Evolutionary conservation across 2,797 vertebrate genomes (phyloP).

Genomic region (Carcharodon carcharias): DNA sequence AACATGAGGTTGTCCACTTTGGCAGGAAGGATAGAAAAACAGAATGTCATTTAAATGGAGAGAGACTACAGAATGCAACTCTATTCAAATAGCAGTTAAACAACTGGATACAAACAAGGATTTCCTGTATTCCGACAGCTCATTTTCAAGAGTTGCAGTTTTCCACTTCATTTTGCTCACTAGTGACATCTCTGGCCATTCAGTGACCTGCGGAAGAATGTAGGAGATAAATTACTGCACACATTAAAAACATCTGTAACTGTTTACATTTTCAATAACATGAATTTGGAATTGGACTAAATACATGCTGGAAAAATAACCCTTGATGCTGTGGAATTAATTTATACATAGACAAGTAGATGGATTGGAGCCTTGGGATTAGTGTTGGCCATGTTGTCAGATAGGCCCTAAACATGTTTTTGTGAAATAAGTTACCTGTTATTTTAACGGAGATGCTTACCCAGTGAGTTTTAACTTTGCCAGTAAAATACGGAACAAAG

Average conservation of each 20-base stretch:
- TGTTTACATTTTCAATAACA: background rate
- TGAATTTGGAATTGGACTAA: background rate
- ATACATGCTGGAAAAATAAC: background rate
- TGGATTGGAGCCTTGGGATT: background rate
- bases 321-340: background rate
- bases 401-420: background rate
- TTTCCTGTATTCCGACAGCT: background rate
- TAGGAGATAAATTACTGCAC: too few relatives aligned
- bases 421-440: background rate
- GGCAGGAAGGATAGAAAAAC: too few relatives aligned
- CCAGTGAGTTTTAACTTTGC: background rate
- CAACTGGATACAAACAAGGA: too few relatives aligned
- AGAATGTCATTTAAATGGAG: too few relatives aligned
- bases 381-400: background rate
- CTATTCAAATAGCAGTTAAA: too few relatives aligned
- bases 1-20: too few relatives aligned
- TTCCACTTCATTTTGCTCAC: background rate
- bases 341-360: slow-evolving; percentile 2
- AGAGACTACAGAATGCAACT: too few relatives aligned
- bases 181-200: background rate
- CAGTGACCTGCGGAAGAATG: background rate
- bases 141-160: background rate
- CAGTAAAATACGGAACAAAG: background rate
- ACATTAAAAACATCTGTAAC: background rate
- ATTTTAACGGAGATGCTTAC: background rate